A percentile compares a stretch with the other conserved stretches of the same genome.
These are phyloP conservation scores for Galleria mellonella DNA, from an alignment of 1,140 invertebrate species.

Conservation along the genomic window DNA sequence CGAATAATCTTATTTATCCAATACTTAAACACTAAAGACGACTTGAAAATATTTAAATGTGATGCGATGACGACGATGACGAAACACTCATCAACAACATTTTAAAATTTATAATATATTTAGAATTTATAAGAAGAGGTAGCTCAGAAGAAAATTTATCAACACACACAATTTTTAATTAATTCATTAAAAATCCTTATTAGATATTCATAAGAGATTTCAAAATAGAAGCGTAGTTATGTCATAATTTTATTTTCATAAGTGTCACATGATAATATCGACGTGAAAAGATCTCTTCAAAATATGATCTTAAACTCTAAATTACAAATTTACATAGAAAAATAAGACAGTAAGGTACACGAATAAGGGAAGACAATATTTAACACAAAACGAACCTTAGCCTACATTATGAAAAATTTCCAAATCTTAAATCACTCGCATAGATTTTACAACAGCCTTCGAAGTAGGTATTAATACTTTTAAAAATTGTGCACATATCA, in stretches of 20 bases:
- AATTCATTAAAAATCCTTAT: constrained; percentile 20
- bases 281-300: constrained; percentile 1
- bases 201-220: constrained; percentile 41
- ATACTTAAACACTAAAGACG: not conserved
- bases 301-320: not conserved
- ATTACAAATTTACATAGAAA: not conserved
- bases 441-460: constrained; percentile 17
- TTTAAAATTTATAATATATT: constrained; percentile 14
- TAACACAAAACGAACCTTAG: constrained; percentile 4
- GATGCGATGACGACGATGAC: constrained; percentile 12
- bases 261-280: constrained; percentile 5
- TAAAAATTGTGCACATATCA: constrained; percentile 26
- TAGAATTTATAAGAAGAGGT: constrained; percentile 33
- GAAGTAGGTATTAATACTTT: constrained; percentile 15
- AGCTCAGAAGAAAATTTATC: constrained; percentile 21
- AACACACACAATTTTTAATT: constrained; percentile 26
- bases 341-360: not conserved
- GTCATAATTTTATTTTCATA: constrained; percentile 16
- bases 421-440: not conserved
- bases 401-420: not conserved
- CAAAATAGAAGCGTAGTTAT: constrained; percentile 28
- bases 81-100: constrained; percentile 15
- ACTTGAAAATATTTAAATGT: not conserved
- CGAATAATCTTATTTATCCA: too few relatives aligned
- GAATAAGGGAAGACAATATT: constrained; percentile 13